Evolutionary conservation across 2,888 invertebrate genomes (phyloP).

Genomic region (Tenthredo amoena): DNA sequence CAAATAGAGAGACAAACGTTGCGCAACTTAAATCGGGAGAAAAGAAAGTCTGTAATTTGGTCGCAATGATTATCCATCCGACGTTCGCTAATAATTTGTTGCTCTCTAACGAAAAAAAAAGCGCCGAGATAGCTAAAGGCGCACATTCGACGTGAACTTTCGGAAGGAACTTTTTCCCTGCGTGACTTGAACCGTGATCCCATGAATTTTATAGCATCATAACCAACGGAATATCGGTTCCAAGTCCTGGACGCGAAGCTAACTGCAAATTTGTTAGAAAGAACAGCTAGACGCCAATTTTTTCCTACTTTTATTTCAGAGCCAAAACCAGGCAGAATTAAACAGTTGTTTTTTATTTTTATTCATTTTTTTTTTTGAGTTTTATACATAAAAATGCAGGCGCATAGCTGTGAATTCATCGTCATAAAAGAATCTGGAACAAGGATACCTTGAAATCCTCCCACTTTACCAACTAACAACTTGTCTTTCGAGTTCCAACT

Average conservation of each 20-base stretch:
- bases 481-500: background rate
- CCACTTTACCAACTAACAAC: background rate
- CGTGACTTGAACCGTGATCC: slow-evolving; percentile 11
- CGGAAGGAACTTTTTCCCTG: slow-evolving; percentile 14
- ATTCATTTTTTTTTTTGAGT: background rate
- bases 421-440: background rate
- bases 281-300: background rate
- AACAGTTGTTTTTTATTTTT: background rate
- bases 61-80: slow-evolving; percentile 41
- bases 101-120: slow-evolving; percentile 40
- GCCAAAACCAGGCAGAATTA: background rate
- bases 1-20: background rate
- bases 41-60: slow-evolving; percentile 51
- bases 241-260: background rate
- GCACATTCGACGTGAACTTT: slow-evolving; percentile 35
- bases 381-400: background rate
- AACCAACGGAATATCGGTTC: background rate
- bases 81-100: slow-evolving; percentile 37
- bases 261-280: background rate
- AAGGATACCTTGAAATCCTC: slow-evolving; percentile 27
- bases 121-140: slow-evolving; percentile 27
- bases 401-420: background rate
- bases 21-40: slow-evolving; percentile 41
- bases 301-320: background rate
- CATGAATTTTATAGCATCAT: slow-evolving; percentile 8